These are phyloP conservation scores for Cephus rjabovi DNA, from an alignment of 2,888 invertebrate genomes.

Conservation along the genomic window DNA sequence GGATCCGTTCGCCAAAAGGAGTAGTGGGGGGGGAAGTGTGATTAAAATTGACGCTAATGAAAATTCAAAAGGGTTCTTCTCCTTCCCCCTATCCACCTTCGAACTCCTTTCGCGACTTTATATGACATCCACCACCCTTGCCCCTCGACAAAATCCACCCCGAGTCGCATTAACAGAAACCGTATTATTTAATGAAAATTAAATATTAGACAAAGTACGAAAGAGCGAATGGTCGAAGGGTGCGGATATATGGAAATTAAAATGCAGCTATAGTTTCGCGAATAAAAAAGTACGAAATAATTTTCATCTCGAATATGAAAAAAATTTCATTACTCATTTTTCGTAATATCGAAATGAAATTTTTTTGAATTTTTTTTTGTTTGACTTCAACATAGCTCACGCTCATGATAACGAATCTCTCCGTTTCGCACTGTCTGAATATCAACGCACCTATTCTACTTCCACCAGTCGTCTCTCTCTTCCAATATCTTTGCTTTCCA, in stretches of 20 bases:
- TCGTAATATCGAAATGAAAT: no score
- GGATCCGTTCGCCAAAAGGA: no score
- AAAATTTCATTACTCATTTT: no score
- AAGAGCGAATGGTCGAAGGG: background rate
- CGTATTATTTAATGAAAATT: background rate
- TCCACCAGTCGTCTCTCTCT: background rate
- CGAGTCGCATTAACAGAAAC: background rate
- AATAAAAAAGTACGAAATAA: background rate
- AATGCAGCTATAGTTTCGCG: background rate
- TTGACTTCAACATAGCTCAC: background rate
- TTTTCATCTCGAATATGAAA: no score
- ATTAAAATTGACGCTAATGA: conserved; percentile 2
- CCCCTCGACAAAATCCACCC: no score
- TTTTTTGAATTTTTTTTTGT: background rate
- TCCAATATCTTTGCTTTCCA: background rate
- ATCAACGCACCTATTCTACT: background rate
- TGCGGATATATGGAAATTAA: background rate
- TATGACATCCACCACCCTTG: background rate
- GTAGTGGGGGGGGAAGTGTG: background rate
- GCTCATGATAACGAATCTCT: background rate
- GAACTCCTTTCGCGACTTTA: background rate
- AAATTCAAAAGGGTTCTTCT: background rate
- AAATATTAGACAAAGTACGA: background rate
- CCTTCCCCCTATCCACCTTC: background rate
- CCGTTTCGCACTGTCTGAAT: background rate